Conservation (phyloP, 2,113 vertebrate genomes). For the Clarias gariepinus region DNA sequence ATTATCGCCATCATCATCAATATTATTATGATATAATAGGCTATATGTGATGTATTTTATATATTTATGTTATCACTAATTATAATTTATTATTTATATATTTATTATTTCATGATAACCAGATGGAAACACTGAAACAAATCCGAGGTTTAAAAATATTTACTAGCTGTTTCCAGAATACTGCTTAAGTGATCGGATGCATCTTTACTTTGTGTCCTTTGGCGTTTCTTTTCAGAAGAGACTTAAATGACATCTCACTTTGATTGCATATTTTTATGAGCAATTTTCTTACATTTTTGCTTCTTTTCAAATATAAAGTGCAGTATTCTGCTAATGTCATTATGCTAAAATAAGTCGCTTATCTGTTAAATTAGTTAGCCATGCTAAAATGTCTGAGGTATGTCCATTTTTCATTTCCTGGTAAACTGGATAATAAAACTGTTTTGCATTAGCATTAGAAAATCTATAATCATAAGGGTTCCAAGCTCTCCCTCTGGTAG, state of each 20-base stretch:
- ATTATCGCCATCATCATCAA: background rate
- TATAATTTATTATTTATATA: too few relatives aligned
- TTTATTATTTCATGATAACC: background rate
- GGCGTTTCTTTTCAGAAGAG: background rate
- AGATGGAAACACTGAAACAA: background rate
- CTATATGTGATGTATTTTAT: too few relatives aligned
- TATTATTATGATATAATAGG: background rate
- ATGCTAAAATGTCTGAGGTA: background rate
- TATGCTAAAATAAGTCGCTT: background rate
- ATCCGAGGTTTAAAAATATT: background rate
- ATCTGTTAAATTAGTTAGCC: background rate
- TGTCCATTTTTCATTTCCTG: background rate
- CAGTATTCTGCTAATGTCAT: background rate
- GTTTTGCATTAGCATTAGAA: background rate
- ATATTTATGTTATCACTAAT: too few relatives aligned
- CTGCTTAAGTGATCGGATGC: background rate
- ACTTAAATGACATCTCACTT: background rate
- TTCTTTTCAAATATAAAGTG: background rate
- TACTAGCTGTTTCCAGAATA: background rate
- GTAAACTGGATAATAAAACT: slow-evolving; percentile 3
- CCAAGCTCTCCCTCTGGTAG: background rate
- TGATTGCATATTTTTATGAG: background rate
- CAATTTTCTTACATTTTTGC: too few relatives aligned
- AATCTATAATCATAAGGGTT: background rate
- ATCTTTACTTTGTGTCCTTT: background rate